Evolutionary conservation across 1,140 invertebrate genomes (phyloP).

Genomic region (Zaprionus ghesquierei): DNA sequence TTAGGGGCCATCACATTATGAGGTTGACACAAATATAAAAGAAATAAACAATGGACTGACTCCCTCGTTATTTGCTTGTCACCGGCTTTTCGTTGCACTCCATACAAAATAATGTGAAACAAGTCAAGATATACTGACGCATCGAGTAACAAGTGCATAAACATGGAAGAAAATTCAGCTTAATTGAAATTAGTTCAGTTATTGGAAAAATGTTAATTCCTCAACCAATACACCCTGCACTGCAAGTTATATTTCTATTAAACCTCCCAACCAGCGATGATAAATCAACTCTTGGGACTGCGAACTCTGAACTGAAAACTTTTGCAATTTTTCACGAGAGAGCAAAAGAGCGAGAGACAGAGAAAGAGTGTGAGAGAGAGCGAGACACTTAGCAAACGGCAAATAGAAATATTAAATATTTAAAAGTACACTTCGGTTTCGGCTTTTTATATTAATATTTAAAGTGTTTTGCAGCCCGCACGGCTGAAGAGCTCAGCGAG

Average conservation of each 20-base stretch:
- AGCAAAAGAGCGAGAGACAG: constrained; percentile 9
- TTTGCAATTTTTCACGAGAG: constrained; percentile 39
- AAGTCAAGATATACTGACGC: background rate
- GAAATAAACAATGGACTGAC: constrained; percentile 48
- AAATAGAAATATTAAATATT: constrained; percentile 49
- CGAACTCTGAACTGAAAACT: constrained; percentile 16
- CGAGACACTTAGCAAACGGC: constrained; percentile 25
- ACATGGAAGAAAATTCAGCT: background rate
- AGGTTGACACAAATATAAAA: constrained; percentile 63
- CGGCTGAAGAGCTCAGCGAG: background rate
- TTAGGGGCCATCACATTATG: constrained; percentile 67
- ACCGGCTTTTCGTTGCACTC: constrained; percentile 15
- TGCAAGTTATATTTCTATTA: constrained; percentile 20
- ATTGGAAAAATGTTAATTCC: background rate
- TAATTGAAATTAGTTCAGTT: background rate
- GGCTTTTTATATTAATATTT: constrained; percentile 44
- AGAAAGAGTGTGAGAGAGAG: background rate
- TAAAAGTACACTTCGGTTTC: constrained; percentile 29
- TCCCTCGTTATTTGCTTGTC: constrained; percentile 42
- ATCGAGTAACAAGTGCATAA: background rate
- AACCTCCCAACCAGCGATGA: constrained; percentile 11
- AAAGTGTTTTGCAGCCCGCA: constrained; percentile 27
- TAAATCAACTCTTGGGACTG: constrained; percentile 32
- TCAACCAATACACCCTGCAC: background rate
- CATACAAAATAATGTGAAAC: constrained; percentile 10